Conservation (phyloP, 2,888 invertebrate genomes). For the Lumbricus terrestris region DNA sequence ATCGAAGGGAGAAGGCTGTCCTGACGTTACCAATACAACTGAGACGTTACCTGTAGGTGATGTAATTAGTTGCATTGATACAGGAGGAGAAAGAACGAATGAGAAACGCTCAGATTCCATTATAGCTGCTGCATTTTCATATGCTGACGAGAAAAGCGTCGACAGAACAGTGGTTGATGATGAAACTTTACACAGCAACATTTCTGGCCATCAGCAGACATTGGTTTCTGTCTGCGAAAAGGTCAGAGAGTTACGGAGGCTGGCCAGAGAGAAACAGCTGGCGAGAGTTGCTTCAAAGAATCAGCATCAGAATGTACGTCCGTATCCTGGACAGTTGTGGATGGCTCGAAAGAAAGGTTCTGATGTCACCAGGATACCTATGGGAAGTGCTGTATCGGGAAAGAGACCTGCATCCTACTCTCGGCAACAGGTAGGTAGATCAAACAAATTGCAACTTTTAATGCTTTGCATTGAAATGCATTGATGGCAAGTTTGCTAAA, state of each 20-base stretch:
- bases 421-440: neutral
- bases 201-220: neutral
- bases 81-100: neutral
- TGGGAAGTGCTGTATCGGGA: constrained; percentile 19
- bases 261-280: neutral
- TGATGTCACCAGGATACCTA: neutral
- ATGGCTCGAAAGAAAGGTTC: constrained; percentile 10
- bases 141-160: neutral
- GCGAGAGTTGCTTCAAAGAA: neutral
- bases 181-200: neutral
- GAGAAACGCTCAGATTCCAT: neutral
- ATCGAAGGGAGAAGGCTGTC: neutral
- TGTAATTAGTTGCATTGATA: neutral
- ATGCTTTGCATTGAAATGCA: neutral
- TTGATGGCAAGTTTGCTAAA: neutral
- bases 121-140: neutral
- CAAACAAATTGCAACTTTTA: neutral
- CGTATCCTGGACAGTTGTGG: neutral
- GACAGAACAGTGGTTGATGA: neutral
- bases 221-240: constrained; percentile 12
- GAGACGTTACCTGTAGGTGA: neutral
- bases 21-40: neutral
- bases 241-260: neutral
- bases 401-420: neutral
- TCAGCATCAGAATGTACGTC: neutral